These are phyloP conservation scores for Maniola hyperantus DNA, from an alignment of 2,888 invertebrate genomes.

Conservation along the genomic window DNA sequence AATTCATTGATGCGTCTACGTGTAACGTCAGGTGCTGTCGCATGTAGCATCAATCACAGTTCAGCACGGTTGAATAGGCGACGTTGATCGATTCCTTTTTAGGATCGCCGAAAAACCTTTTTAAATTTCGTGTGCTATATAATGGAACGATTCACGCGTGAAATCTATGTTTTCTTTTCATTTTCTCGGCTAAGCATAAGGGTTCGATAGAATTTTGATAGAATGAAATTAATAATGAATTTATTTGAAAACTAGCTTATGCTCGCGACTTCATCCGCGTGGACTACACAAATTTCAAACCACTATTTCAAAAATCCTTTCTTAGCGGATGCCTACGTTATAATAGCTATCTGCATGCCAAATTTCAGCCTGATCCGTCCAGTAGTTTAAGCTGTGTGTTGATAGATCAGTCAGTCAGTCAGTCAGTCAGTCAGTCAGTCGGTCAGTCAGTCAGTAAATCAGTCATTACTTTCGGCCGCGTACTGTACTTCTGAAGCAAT, in stretches of 20 bases:
- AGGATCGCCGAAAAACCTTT: slow-evolving; percentile 21
- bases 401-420: no score
- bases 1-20: background rate
- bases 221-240: no score
- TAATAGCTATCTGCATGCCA: no score
- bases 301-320: no score
- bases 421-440: no score
- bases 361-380: no score
- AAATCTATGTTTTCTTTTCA: slow-evolving; percentile 19
- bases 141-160: slow-evolving; percentile 28
- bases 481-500: background rate
- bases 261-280: no score
- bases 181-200: slow-evolving; percentile 6
- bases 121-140: slow-evolving; percentile 22
- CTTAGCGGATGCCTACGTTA: no score
- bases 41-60: slow-evolving; percentile 27
- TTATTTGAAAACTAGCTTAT: background rate
- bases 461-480: no score
- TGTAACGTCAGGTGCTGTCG: slow-evolving; percentile 14
- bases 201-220: background rate
- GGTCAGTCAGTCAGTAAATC: no score
- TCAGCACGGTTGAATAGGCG: slow-evolving; percentile 20
- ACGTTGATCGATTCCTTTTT: slow-evolving; percentile 29
- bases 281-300: no score
- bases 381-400: no score